phyloP scores from a whole-genome alignment of 2,888 invertebrate genomes.

The Drosophila differens region DNA sequence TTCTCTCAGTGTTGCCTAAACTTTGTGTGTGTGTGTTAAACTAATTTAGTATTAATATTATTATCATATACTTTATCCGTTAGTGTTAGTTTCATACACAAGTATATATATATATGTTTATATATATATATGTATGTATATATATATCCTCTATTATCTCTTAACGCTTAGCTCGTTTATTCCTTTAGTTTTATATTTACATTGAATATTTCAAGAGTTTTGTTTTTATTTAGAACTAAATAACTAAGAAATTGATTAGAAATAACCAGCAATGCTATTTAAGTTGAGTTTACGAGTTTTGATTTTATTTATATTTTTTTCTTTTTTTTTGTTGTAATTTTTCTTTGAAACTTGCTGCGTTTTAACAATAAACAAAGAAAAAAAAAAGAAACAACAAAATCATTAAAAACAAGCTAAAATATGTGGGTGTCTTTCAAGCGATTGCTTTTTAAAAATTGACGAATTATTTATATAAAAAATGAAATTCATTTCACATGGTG shows the following conservation, averaged over 20 bases:
- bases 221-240: slow-evolving; percentile 68
- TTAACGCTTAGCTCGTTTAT: slow-evolving; percentile 32
- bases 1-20: slow-evolving; percentile 3
- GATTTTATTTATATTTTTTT: slow-evolving; percentile 9
- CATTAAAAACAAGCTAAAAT: slow-evolving; percentile 69
- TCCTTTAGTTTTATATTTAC: slow-evolving; percentile 51
- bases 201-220: slow-evolving; percentile 52
- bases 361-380: slow-evolving; percentile 7
- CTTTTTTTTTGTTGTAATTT: slow-evolving; percentile 11
- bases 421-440: slow-evolving; percentile 22
- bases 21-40: slow-evolving; percentile 19
- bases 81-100: slow-evolving; percentile 49
- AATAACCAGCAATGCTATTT: slow-evolving; percentile 41
- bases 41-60: slow-evolving; percentile 35
- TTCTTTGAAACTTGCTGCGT: slow-evolving; percentile 4
- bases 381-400: slow-evolving; percentile 36
- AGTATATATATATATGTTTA: slow-evolving; percentile 15
- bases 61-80: slow-evolving; percentile 38
- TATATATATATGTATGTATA: slow-evolving; percentile 20
- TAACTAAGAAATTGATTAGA: slow-evolving; percentile 69
- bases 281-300: slow-evolving; percentile 28
- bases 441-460: slow-evolving; percentile 39
- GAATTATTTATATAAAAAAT: slow-evolving; percentile 42
- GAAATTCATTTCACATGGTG: slow-evolving; percentile 27
- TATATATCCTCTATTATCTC: slow-evolving; percentile 10